A percentile compares a stretch with the other conserved stretches of the same genome.
These are phyloP conservation scores for Dipodomys ordii DNA, from an alignment of 2,113 vertebrate species.

Conservation along the genomic window DNA sequence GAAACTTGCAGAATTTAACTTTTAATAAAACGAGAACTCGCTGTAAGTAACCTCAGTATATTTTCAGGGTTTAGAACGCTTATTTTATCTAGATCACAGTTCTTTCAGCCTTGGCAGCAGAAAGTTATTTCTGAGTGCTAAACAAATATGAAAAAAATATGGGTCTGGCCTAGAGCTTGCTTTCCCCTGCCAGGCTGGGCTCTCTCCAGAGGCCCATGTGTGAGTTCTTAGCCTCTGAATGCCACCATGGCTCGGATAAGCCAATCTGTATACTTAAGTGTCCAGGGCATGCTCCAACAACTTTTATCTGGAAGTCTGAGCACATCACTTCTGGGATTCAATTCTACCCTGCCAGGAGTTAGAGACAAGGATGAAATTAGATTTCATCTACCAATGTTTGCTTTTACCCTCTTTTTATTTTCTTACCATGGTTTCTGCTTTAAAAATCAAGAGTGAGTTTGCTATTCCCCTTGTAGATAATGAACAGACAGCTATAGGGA, in stretches of 20 bases:
- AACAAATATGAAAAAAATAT: conserved; percentile 65
- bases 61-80: conserved; percentile 68
- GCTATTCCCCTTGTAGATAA: neutral
- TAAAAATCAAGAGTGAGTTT: conserved; percentile 6
- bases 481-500: conserved; percentile 1
- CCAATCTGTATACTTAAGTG: neutral
- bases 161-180: neutral
- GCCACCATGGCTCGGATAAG: neutral
- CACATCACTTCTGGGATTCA: conserved; percentile 15
- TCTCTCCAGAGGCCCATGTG: neutral
- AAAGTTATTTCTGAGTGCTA: conserved; percentile 68
- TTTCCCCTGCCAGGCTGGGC: neutral
- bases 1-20: conserved; percentile 60
- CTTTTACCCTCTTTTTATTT: conserved; percentile 5
- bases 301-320: conserved; percentile 6
- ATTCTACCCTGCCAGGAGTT: neutral
- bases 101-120: conserved; percentile 49
- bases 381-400: neutral
- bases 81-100: conserved; percentile 64
- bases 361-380: neutral
- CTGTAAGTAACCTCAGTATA: conserved; percentile 52
- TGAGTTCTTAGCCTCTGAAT: conserved; percentile 16
- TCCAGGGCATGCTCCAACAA: neutral
- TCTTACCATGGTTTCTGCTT: neutral
- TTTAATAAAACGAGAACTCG: conserved; percentile 64